These are phyloP conservation scores for Eutrigla gurnardus DNA, from an alignment of 2,797 vertebrate species.

Conservation along the genomic window DNA sequence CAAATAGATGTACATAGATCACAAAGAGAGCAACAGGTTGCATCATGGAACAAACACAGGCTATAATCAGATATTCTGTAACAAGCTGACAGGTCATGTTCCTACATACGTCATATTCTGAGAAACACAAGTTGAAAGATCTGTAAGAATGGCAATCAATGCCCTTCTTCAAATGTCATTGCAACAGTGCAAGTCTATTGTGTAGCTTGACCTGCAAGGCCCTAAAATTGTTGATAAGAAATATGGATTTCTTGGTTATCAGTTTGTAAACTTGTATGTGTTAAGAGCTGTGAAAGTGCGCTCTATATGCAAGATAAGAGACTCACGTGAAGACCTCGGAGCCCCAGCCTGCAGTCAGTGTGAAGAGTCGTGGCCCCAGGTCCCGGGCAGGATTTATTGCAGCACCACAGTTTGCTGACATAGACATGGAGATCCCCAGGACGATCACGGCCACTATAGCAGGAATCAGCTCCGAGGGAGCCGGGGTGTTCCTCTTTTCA, in stretches of 20 bases:
- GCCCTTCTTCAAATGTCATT: neutral
- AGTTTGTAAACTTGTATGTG: neutral
- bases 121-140: neutral
- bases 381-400: conserved; percentile 92
- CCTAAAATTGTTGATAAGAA: neutral
- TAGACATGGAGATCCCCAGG: conserved; percentile 83
- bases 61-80: conserved; percentile 15
- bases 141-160: neutral
- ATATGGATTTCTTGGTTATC: neutral
- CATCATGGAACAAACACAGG: neutral
- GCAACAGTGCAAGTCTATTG: neutral
- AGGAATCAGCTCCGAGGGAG: conserved; percentile 84
- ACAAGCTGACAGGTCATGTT: conserved; percentile 21
- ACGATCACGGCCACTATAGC: conserved; percentile 83
- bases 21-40: neutral
- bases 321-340: conserved; percentile 90
- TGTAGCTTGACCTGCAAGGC: neutral
- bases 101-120: neutral
- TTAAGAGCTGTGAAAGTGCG: neutral
- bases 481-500: conserved; percentile 83
- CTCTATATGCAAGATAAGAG: conserved; percentile 5
- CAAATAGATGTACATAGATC: neutral
- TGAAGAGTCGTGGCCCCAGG: conserved; percentile 90
- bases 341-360: conserved; percentile 89
- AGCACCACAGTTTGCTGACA: conserved; percentile 87